Evolutionary conservation across 2,797 vertebrate species (phyloP).

Genomic region (Microcaecilia unicolor): DNA sequence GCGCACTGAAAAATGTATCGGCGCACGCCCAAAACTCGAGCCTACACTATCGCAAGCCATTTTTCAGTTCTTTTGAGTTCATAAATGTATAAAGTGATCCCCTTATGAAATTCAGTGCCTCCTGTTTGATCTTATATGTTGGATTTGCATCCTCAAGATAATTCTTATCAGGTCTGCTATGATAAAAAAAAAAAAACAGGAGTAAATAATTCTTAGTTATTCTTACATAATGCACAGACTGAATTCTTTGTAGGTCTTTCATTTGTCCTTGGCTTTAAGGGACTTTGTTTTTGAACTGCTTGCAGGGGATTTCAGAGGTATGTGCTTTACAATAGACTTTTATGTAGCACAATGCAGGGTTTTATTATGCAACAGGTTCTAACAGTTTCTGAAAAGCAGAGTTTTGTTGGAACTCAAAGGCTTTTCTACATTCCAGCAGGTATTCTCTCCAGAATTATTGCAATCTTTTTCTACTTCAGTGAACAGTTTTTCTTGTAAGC

Average conservation of each 20-base stretch:
- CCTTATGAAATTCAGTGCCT: too few relatives aligned
- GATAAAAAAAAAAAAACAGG: too few relatives aligned
- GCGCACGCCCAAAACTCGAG: too few relatives aligned
- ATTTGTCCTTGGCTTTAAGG: conserved; percentile 4
- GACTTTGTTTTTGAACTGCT: neutral
- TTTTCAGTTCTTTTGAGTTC: too few relatives aligned
- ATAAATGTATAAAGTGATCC: too few relatives aligned
- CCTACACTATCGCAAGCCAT: too few relatives aligned
- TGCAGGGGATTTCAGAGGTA: conserved; percentile 9
- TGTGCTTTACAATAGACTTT: neutral
- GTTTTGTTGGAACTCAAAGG: conserved; percentile 5
- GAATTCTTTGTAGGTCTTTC: neutral
- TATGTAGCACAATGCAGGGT: neutral
- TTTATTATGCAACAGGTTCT: neutral
- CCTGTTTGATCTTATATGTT: too few relatives aligned
- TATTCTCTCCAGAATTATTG: conserved; percentile 8
- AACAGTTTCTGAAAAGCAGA: conserved; percentile 10
- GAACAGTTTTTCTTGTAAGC: neutral
- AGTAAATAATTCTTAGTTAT: conserved; percentile 16
- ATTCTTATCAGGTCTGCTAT: conserved; percentile 11
- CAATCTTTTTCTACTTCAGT: conserved; percentile 11
- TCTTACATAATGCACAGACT: conserved; percentile 28
- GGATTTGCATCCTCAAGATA: too few relatives aligned
- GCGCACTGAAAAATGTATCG: too few relatives aligned
- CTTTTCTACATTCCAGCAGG: neutral